Conservation (phyloP, 2,888 invertebrate species). For the Chrysomela aeneicollis region DNA sequence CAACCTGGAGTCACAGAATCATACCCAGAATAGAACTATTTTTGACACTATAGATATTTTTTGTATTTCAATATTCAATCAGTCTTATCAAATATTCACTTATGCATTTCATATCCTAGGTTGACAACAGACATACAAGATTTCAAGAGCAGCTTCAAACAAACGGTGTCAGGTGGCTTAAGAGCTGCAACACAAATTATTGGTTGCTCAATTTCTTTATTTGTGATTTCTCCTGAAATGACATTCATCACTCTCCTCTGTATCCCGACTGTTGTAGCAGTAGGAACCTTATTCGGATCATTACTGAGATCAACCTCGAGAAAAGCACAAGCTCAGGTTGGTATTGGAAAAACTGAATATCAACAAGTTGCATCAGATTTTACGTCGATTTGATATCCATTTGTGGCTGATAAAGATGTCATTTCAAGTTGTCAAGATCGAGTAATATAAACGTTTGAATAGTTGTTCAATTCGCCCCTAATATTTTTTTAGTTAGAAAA, state of each 20-base stretch:
- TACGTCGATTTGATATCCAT: neutral
- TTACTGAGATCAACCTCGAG: slow-evolving; percentile 79
- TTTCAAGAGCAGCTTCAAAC: slow-evolving; percentile 96
- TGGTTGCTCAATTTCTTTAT: slow-evolving; percentile 79
- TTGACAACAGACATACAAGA: slow-evolving; percentile 95
- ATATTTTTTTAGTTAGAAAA: slow-evolving; percentile 77
- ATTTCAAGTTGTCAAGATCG: too few relatives aligned
- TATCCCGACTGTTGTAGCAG: slow-evolving; percentile 83
- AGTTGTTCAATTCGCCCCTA: too few relatives aligned
- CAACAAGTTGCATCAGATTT: slow-evolving; percentile 1
- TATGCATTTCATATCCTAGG: slow-evolving; percentile 59
- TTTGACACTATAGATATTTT: too few relatives aligned
- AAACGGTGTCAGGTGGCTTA: slow-evolving; percentile 90
- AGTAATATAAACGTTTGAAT: too few relatives aligned
- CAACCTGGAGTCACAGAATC: too few relatives aligned
- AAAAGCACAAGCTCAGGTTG: slow-evolving; percentile 83
- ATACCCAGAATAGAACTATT: too few relatives aligned
- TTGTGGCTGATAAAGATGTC: slow-evolving; percentile 16
- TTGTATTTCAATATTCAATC: too few relatives aligned
- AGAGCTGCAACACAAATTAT: slow-evolving; percentile 85
- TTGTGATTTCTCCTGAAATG: slow-evolving; percentile 90
- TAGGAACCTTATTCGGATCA: slow-evolving; percentile 86
- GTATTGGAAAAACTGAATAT: neutral
- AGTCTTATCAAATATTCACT: too few relatives aligned
- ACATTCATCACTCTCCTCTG: slow-evolving; percentile 85